A percentile compares a stretch with the other conserved stretches of the same genome.
phyloP scores from a whole-genome alignment of 1,140 invertebrate species.

The Euura lappo region DNA sequence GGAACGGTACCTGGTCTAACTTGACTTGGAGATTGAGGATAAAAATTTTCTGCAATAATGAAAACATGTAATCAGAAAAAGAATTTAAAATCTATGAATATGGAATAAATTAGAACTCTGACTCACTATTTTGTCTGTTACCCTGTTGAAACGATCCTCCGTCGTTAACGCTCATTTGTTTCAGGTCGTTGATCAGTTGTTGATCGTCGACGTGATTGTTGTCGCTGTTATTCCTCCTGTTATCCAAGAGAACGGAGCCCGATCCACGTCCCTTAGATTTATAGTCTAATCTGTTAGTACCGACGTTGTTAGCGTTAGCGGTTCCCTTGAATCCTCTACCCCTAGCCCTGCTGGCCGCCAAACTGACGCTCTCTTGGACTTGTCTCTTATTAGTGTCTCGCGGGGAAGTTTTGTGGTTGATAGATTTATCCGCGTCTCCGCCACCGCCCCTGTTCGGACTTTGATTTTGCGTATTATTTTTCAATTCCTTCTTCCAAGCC shows the following conservation, averaged over 20 bases:
- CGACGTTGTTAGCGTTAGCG: conserved; percentile 50
- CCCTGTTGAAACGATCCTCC: conserved; percentile 46
- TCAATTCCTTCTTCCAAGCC: conserved; percentile 50
- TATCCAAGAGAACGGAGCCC: conserved; percentile 38
- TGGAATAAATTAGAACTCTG: conserved; percentile 14
- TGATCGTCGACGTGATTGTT: conserved; percentile 46
- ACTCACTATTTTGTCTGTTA: conserved; percentile 52
- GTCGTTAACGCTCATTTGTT: conserved; percentile 58
- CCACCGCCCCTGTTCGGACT: conserved; percentile 46
- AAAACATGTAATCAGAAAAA: conserved; percentile 21
- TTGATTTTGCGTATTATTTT: conserved; percentile 36
- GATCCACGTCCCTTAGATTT: conserved; percentile 55
- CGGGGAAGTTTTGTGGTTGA: conserved; percentile 35
- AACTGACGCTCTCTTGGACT: conserved; percentile 45
- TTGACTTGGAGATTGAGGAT: conserved; percentile 50
- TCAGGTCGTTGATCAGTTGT: conserved; percentile 59
- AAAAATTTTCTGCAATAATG: conserved; percentile 48
- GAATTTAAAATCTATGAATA: conserved; percentile 11
- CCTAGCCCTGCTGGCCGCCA: conserved; percentile 44
- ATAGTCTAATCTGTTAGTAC: conserved; percentile 49
- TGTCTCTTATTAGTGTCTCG: conserved; percentile 50
- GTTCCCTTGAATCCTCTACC: conserved; percentile 54
- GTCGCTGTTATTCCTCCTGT: conserved; percentile 45
- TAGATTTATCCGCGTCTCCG: conserved; percentile 42
- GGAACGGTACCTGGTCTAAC: conserved; percentile 57